Conservation (phyloP, 30 jellyfish, hydroid and myxozoan genomes). For the Kudoa iwatai region DNA sequence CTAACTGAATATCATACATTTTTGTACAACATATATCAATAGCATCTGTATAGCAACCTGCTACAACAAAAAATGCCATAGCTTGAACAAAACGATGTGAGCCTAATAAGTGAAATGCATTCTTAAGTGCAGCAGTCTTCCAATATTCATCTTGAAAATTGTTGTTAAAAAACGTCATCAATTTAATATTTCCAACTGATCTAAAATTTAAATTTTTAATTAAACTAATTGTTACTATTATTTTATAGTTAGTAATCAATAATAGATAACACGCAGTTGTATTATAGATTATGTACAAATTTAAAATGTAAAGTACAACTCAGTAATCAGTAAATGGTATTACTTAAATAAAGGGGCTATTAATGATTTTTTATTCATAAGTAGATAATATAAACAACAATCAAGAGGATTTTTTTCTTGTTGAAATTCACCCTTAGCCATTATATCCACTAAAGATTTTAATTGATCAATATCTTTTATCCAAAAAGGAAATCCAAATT, state of each 20-base stretch:
- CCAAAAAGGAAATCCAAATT: too few relatives aligned
- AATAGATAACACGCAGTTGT: too few relatives aligned
- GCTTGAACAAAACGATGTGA: conserved; percentile 74
- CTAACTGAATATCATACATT: conserved; percentile 48
- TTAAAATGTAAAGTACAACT: too few relatives aligned
- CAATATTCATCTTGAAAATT: conserved; percentile 56
- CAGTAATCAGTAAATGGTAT: too few relatives aligned
- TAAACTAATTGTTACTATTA: too few relatives aligned
- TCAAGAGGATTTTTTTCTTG: conserved; percentile 59
- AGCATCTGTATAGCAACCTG: too few relatives aligned
- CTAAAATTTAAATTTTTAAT: too few relatives aligned
- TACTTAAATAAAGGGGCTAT: conserved; percentile 54
- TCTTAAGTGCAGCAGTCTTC: conserved; percentile 85
- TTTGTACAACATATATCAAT: conserved; percentile 20
- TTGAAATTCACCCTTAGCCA: conserved; percentile 76
- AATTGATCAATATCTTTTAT: too few relatives aligned
- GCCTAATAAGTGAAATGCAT: conserved; percentile 61
- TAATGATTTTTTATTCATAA: conserved; percentile 41
- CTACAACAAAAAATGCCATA: conserved; percentile 60
- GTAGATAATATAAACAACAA: conserved; percentile 53
- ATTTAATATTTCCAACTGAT: conserved; percentile 44
- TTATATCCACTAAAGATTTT: too few relatives aligned
- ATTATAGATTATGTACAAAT: too few relatives aligned
- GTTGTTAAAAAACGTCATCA: conserved; percentile 49
- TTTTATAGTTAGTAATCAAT: too few relatives aligned